Evolutionary conservation across 2,113 vertebrate genomes (phyloP).

Genomic region (Crotalus tigris): DNA sequence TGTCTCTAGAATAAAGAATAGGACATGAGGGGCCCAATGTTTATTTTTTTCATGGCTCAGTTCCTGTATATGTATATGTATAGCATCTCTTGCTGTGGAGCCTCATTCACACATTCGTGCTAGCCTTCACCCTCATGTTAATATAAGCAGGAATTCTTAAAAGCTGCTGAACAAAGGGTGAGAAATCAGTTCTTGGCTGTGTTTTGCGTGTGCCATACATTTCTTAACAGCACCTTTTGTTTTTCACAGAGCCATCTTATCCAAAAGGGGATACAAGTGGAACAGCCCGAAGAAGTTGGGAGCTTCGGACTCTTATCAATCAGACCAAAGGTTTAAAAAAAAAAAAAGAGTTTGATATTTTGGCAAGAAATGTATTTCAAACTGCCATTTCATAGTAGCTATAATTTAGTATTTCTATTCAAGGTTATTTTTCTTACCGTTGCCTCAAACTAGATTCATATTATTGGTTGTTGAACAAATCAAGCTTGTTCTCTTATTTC

Average conservation of each 20-base stretch:
- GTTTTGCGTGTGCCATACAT: neutral
- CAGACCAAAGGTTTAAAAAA: slow-evolving; percentile 83
- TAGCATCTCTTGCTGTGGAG: neutral
- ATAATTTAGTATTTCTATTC: neutral
- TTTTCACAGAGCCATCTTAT: slow-evolving; percentile 84
- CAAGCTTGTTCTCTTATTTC: neutral
- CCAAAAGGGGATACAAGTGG: slow-evolving; percentile 83
- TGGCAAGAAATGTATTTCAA: neutral
- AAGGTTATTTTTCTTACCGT: neutral
- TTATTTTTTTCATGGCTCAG: too few relatives aligned
- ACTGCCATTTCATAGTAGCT: neutral
- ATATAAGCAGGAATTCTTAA: neutral
- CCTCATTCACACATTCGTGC: neutral
- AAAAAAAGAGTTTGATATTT: neutral
- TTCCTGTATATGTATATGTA: too few relatives aligned
- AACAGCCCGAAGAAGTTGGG: slow-evolving; percentile 85
- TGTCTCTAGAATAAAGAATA: too few relatives aligned
- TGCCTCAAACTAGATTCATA: neutral
- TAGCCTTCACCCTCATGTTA: neutral
- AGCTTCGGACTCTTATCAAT: slow-evolving; percentile 90
- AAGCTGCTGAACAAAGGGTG: neutral
- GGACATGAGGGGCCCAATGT: neutral
- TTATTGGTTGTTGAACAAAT: neutral
- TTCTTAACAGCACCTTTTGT: slow-evolving; percentile 38
- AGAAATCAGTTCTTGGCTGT: neutral